Evolutionary conservation across 1,140 invertebrate genomes (phyloP), one percentile per base, ranked within the genome.

Genomic region (Lasioglossum albipes): DNA sequence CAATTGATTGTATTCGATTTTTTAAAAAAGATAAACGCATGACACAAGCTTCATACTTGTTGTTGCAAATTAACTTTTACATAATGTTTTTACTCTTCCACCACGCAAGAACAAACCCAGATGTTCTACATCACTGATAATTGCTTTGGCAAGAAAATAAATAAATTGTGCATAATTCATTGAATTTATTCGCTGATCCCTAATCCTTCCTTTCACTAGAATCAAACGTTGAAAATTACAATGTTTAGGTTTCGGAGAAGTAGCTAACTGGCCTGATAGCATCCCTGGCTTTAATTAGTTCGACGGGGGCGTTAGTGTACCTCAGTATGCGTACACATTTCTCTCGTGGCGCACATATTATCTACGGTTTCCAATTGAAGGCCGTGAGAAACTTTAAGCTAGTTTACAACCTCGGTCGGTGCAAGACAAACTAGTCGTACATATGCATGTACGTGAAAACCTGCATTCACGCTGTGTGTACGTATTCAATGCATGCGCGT

Each of bases 361-460:
- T 84, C 70, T 72, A 67, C 49, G 54, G 49, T 57, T 57, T 31
- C 64, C 49, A 68, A 82, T 86, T 76, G 72, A 80, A 88, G 86
- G 85, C 88, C 89, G 88, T 91, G 90, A 75, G 90, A 92, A 64
- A 91, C 84, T 84, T 86, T 75, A 77, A 75, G 78, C 79, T 84
- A 80, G 76, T 73, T 75, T 69, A 64, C 73, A 67, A 52, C 64
- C 65, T 20, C 18, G 45, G 64, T 54, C 75, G 57, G 59, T 57
- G 42, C 82, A 79, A 78, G 67, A 42, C 57, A 45, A 41, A 45
- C 49, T 54, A 81, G 70, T 77, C 69, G 61, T 57, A 69, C 71
- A 66, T 75, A n/a, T n/a, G 7, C 4, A 61, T 27, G 22, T 36
- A 84, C 86, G 89, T 83, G 87, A 87, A 89, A 89, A 91, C 82